Base-by-base conservation (phyloP, 1,140 invertebrate species). In the Drosophila subpulchrella region DNA sequence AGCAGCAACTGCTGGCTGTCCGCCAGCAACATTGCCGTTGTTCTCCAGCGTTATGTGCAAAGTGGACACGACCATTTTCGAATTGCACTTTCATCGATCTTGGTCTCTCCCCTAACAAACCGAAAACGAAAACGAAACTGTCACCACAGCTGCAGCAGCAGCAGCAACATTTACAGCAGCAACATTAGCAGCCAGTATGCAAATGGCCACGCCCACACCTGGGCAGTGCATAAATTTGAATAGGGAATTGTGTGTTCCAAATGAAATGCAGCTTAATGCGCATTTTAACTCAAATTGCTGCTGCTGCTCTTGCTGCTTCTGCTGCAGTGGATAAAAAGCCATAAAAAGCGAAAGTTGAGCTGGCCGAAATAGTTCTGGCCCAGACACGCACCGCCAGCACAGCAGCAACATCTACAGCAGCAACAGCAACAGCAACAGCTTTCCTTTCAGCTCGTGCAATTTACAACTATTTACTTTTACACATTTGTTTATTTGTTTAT, bases 21-120 rank as follows among this genome's bases (percentile, higher is more conserved):
- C 38, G 24, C 15, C 59, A 44, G 57, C 75, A 47, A 60, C 39
- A 36, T n/a, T 70, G 6, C 44, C 75, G 57, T 80, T 76, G 53
- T 71, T 81, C 55, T 91, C 90, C 53, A 90, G 51, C n/a, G 73
- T 90, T 53, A 90, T 88, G 32, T 78, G 76, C 73, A 91, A 44
- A 27, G 90, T 91, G 34, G 90, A 81, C 48, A 91, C 73, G 6
- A 91, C 90, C 90, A 91, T 91, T 53, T 71, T 83, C 20, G 32
- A 15, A 17, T 27, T 10, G 20, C 57, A 17, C 36, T 60, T 51
- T 60, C 27, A 67, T 50, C n/a, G 34, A 20, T 27, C 10, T 36
- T 12, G 6, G 48, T 32, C 10, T 51, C 53, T 46, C 15, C 46
- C 5, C 48, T 34, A 11, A 10, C 44, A 67, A 55, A 44, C 24